Conservation (phyloP, 2,113 vertebrate species). For the Edolisoma coerulescens region DNA sequence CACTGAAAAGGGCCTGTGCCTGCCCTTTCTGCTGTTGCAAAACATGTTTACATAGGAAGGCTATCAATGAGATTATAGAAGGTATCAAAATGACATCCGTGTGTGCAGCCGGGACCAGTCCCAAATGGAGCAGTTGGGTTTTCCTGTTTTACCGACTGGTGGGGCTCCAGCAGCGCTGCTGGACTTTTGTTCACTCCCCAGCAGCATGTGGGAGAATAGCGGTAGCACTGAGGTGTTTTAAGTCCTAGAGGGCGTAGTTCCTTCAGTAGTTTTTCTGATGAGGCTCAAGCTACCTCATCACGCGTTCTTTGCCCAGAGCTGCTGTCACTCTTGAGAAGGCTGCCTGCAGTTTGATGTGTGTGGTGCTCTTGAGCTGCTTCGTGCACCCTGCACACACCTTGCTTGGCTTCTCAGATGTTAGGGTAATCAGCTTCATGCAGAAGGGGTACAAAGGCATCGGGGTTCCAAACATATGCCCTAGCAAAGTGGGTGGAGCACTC, state of each 20-base stretch:
- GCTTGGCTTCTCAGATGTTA: background rate
- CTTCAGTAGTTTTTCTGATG: background rate
- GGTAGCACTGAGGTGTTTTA: background rate
- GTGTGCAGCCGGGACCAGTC: background rate
- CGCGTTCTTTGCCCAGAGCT: background rate
- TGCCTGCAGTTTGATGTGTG: background rate
- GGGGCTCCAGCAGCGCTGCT: background rate
- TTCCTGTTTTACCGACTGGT: background rate
- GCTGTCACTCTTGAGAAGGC: background rate
- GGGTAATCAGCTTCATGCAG: background rate
- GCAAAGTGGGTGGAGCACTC: background rate
- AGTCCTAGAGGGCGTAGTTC: rapidly evolving
- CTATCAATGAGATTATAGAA: background rate
- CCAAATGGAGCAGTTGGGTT: background rate
- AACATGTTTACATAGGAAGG: background rate
- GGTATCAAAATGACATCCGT: background rate
- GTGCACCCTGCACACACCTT: background rate
- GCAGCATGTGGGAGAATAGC: rapidly evolving
- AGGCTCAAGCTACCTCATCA: background rate
- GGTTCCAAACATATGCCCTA: rapidly evolving
- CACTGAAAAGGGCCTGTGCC: background rate
- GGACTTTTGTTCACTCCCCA: background rate
- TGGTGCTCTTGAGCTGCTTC: background rate
- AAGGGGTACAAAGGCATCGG: background rate
- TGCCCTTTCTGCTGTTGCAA: background rate